Conservation (phyloP, 1,140 invertebrate species). For the Andricus grossulariae region DNA sequence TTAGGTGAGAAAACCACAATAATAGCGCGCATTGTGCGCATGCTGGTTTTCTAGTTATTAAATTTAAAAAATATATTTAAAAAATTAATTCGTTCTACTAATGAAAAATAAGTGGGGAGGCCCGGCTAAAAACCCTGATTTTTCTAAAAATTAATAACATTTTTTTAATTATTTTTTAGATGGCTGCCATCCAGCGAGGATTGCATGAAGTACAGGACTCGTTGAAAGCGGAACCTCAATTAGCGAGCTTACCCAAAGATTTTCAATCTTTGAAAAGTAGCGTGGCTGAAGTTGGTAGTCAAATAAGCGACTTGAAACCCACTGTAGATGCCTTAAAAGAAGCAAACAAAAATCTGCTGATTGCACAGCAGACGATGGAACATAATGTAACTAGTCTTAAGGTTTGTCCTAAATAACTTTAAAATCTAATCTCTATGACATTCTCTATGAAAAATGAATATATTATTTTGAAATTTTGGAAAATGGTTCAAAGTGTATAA, state of each 20-base stretch:
- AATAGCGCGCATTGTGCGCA: no score
- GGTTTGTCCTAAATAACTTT: constrained; percentile 52
- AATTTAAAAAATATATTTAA: no score
- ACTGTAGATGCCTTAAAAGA: constrained; percentile 68
- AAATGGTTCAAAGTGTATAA: no score
- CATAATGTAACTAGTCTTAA: constrained; percentile 72
- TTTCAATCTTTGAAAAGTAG: constrained; percentile 76
- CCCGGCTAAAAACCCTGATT: background rate
- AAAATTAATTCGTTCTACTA: no score
- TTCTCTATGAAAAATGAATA: no score
- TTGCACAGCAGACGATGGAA: constrained; percentile 64
- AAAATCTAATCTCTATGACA: no score
- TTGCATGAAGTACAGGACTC: constrained; percentile 77
- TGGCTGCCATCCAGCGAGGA: constrained; percentile 73
- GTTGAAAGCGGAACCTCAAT: constrained; percentile 77
- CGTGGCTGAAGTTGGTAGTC: constrained; percentile 79
- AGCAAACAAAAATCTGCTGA: constrained; percentile 64
- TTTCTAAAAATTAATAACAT: background rate
- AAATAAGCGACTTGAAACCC: constrained; percentile 71
- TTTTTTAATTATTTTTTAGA: constrained; percentile 58
- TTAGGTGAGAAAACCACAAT: no score
- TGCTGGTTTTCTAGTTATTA: no score
- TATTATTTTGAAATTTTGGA: no score
- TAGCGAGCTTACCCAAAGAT: constrained; percentile 77
- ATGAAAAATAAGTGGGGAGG: no score